phyloP scores from a whole-genome alignment of 2,113 vertebrate genomes.

The Trogon surrucura region DNA sequence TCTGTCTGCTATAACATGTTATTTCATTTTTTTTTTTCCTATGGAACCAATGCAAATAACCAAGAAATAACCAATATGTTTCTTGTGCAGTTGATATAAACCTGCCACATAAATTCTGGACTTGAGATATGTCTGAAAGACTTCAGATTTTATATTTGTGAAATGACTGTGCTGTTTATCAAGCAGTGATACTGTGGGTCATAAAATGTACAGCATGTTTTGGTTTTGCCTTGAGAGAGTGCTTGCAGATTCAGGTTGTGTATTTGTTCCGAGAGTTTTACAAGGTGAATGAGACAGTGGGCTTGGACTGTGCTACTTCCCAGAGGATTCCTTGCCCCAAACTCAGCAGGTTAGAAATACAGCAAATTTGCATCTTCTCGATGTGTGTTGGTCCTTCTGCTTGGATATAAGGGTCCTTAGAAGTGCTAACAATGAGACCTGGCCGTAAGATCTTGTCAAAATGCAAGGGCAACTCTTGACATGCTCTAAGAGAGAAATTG shows the following conservation, averaged over 20 bases:
- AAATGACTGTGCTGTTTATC: not conserved
- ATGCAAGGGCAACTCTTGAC: not conserved
- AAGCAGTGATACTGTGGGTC: not conserved
- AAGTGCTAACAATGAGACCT: not conserved
- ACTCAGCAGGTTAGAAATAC: not conserved
- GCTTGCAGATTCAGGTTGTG: not conserved
- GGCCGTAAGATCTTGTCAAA: not conserved
- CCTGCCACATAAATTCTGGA: not conserved
- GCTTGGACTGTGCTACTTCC: not conserved
- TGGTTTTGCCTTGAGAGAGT: not conserved
- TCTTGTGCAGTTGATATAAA: not conserved
- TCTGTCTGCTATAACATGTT: not conserved
- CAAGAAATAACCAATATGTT: not conserved
- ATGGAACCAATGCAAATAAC: not conserved
- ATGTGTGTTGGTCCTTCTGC: not conserved
- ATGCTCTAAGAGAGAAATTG: not conserved
- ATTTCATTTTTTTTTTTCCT: not conserved
- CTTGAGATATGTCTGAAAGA: not conserved
- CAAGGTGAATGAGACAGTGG: accelerated
- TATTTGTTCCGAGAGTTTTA: not conserved
- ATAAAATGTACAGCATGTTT: not conserved
- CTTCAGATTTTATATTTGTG: not conserved
- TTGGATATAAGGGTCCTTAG: not conserved
- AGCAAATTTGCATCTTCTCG: not conserved
- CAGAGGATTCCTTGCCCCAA: not conserved